phyloP scores from a whole-genome alignment of 2,113 vertebrate species.

The Lagopus leucura region DNA sequence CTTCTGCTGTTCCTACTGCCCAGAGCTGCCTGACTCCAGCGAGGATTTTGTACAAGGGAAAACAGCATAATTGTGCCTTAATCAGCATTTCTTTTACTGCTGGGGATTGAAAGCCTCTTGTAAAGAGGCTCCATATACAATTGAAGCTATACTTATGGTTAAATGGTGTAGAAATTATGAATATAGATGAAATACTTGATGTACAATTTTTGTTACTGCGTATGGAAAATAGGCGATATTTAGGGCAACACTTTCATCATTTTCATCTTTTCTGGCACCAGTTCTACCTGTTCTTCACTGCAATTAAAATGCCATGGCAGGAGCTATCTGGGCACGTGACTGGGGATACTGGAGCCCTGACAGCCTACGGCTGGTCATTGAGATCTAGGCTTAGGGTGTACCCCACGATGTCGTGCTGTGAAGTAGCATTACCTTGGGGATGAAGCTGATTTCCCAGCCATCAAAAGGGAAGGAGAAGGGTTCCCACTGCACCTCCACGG shows the following conservation, averaged over 20 bases:
- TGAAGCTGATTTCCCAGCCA: slow-evolving; percentile 99
- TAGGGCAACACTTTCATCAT: slow-evolving; percentile 49
- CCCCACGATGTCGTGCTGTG: fast-evolving
- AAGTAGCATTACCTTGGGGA: slow-evolving; percentile 87
- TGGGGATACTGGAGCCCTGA: background rate
- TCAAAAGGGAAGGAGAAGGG: slow-evolving; percentile 93
- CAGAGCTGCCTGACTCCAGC: slow-evolving; percentile 12
- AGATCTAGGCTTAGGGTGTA: background rate
- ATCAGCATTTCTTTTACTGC: slow-evolving; percentile 65
- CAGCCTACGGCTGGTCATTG: fast-evolving
- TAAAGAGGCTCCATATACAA: slow-evolving; percentile 56
- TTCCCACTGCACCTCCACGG: slow-evolving; percentile 95
- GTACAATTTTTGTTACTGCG: background rate
- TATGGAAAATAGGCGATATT: slow-evolving; percentile 21
- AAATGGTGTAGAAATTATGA: slow-evolving; percentile 67
- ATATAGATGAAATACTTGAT: slow-evolving; percentile 53
- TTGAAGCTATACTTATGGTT: slow-evolving; percentile 53
- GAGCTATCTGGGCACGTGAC: background rate
- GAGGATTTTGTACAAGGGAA: slow-evolving; percentile 25
- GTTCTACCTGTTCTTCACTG: slow-evolving; percentile 45
- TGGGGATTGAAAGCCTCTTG: slow-evolving; percentile 31
- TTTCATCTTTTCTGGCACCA: slow-evolving; percentile 58
- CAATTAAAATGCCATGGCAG: background rate
- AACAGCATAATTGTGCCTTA: slow-evolving; percentile 45
- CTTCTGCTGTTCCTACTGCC: background rate